Base-by-base conservation (phyloP, 2,113 vertebrate genomes). In the Leptodactylus fuscus region DNA sequence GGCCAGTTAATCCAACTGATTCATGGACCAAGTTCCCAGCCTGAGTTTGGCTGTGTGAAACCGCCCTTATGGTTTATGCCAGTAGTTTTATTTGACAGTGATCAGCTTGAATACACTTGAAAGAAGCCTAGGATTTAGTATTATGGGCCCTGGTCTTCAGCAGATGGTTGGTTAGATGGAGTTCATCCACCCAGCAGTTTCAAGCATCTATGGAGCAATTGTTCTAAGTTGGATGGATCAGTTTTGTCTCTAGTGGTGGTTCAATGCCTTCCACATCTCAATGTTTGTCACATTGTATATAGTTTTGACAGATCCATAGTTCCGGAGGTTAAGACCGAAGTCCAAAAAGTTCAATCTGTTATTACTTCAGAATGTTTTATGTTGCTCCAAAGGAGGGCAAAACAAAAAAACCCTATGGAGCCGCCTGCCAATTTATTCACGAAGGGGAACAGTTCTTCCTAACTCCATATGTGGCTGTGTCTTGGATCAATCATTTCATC, bases 301-400 rank as follows among this genome's bases (percentile, higher is more conserved):
- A 20, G 16, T 29, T 36, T 29, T 69, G 16, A 69, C 20, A 67
- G 2, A 36, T 67, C 12, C 65, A 38, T 18, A 38, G 29, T 20
- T 67, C 13, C 8, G 5, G 62, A 34, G 16, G 32, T 69, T 69
- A 9, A 22, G 18, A 69, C 34, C 11, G 6, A 36, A 9, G 34
- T 36, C 65, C 65, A 69, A 69, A 9, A 38, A 67, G 62, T 34
- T 34, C 62, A 67, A 67, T 67, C 62, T 67, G 62, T 67, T 67
- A 34, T 67, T 67, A 22, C 65, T 69, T 69, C 32, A 38, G 16
- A 38, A 69, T 69, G 65, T 69, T 69, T 69, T 22, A 69, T 36
- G 32, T 38, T 36, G 65, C 36, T 69, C 65, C 65, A 69, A 69
- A 69, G 7, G 34, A 69, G 65, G 65, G 65, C 65, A 69, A 69